A percentile compares a stretch with the other conserved stretches of the same genome.
phyloP scores from a whole-genome alignment of 2,113 vertebrate genomes.

The Burhinus bistriatus region DNA sequence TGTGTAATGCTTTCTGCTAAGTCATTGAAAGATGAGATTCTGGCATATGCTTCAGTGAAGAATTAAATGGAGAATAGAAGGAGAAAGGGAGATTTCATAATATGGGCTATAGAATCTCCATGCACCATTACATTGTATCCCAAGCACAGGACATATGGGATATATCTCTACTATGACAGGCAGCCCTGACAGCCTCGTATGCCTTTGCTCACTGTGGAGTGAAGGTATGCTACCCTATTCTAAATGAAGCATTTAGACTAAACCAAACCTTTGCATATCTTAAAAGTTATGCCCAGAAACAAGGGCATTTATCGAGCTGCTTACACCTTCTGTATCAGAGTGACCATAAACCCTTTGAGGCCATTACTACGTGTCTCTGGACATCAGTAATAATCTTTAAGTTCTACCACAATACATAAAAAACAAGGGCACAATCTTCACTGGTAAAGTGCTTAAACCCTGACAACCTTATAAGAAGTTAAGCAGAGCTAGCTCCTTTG shows the following conservation, averaged over 20 bases:
- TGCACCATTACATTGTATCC: neutral
- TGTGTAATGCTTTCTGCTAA: slow-evolving; percentile 7
- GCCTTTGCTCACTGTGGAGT: neutral
- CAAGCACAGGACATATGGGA: neutral
- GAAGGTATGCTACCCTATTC: neutral
- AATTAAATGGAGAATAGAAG: slow-evolving; percentile 1
- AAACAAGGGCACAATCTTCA: neutral
- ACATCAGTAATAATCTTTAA: neutral
- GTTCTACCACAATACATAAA: neutral
- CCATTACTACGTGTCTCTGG: neutral
- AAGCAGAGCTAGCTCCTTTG: neutral
- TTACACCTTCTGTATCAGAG: neutral
- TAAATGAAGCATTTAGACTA: neutral
- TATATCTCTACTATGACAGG: neutral
- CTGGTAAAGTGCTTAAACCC: neutral
- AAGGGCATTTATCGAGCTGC: neutral
- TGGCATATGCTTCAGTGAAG: slow-evolving; percentile 8
- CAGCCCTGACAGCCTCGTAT: neutral
- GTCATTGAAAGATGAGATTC: neutral
- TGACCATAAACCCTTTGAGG: neutral
- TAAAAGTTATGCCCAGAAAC: neutral
- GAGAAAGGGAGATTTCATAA: neutral
- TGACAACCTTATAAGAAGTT: neutral
- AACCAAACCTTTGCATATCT: neutral
- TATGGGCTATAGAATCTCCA: neutral